These are phyloP conservation scores for Craterocephalus amniculus DNA, from an alignment of 2,797 vertebrate species.

Conservation along the genomic window DNA sequence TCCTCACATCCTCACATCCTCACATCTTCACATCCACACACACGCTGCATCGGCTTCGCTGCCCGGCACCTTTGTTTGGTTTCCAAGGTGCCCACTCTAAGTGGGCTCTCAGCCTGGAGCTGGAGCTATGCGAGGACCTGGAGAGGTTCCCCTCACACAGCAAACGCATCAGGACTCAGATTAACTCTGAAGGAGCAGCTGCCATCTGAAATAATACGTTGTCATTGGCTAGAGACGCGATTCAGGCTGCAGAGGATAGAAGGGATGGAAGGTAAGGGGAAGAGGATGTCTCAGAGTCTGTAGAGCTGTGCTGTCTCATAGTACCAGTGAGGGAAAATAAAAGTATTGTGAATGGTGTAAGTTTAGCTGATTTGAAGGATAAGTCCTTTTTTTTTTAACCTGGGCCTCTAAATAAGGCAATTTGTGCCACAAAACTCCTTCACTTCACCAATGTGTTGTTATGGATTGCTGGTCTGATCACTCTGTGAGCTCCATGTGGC, in stretches of 20 bases:
- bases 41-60: slow-evolving; percentile 13
- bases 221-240: slow-evolving; percentile 10
- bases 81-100: slow-evolving; percentile 73
- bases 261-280: slow-evolving; percentile 68
- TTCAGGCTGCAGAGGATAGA: slow-evolving; percentile 17
- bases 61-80: slow-evolving; percentile 75
- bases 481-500: too few relatives aligned
- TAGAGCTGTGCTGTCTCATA: background rate
- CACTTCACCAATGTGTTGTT: too few relatives aligned
- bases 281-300: background rate
- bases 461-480: too few relatives aligned
- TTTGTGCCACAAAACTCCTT: too few relatives aligned
- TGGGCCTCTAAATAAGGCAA: too few relatives aligned
- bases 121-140: slow-evolving; percentile 40
- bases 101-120: slow-evolving; percentile 67
- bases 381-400: too few relatives aligned
- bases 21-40: slow-evolving; percentile 32
- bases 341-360: slow-evolving; percentile 1
- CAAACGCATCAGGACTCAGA: slow-evolving; percentile 41
- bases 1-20: slow-evolving; percentile 32
- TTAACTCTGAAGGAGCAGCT: slow-evolving; percentile 44
- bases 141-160: slow-evolving; percentile 49
- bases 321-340: background rate
- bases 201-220: slow-evolving; percentile 21
- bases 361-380: slow-evolving; percentile 13